Conservation (phyloP, 2,113 vertebrate genomes). For the Entomyzon cyanotis region DNA sequence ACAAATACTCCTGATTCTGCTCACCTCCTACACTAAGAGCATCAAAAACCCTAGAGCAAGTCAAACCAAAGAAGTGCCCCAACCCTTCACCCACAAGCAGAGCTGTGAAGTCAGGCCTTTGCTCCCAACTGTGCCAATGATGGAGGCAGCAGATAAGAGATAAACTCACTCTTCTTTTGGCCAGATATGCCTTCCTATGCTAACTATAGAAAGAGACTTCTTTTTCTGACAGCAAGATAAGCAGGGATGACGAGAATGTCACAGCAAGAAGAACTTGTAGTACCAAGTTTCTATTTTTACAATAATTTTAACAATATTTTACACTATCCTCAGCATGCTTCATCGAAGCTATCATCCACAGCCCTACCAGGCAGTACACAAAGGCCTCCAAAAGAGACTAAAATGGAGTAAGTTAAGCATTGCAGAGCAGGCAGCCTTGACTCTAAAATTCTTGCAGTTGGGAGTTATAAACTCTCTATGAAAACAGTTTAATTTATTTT, state of each 20-base stretch:
- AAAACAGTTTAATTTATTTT: slow-evolving; percentile 4
- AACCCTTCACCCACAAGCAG: background rate
- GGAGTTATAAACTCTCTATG: background rate
- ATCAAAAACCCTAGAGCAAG: background rate
- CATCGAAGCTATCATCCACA: background rate
- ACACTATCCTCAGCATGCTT: background rate
- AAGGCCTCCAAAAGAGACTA: background rate
- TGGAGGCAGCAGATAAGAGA: background rate
- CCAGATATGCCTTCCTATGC: background rate
- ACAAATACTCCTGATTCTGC: background rate
- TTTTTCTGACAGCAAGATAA: slow-evolving; percentile 29
- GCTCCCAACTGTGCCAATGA: background rate
- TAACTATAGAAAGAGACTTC: background rate
- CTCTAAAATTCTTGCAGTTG: background rate
- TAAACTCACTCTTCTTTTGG: background rate
- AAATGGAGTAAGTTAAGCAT: background rate
- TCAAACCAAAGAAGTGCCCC: background rate
- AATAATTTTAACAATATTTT: background rate
- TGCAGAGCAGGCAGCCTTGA: background rate
- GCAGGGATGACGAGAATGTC: background rate
- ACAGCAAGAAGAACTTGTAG: slow-evolving; percentile 12
- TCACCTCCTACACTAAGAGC: background rate
- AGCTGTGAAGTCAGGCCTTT: background rate
- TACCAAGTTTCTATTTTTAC: slow-evolving; percentile 24
- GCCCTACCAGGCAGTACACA: background rate